A percentile compares a stretch with the other conserved stretches of the same genome.
phyloP scores from a whole-genome alignment of 2,113 vertebrate species.

The Etheostoma spectabile region DNA sequence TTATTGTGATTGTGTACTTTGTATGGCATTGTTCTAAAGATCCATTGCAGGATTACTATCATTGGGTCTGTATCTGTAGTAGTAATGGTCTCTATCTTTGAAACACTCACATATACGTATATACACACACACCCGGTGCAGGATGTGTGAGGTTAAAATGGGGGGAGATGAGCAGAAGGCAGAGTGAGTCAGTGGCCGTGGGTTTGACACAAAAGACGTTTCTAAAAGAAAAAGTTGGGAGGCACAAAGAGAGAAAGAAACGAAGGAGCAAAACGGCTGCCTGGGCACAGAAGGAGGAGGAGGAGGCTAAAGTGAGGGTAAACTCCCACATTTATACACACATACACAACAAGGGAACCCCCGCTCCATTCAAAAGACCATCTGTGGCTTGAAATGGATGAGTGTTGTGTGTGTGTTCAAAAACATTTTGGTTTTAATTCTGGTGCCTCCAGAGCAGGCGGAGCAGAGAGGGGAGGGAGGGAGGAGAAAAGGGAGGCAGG shows the following conservation, averaged over 20 bases:
- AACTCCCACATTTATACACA: slow-evolving; percentile 79
- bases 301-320: slow-evolving; percentile 64
- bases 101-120: not conserved
- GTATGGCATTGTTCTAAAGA: not conserved
- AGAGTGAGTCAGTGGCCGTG: slow-evolving; percentile 67
- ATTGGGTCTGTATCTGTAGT: not conserved
- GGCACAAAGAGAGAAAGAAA: slow-evolving; percentile 86
- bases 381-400: slow-evolving; percentile 88
- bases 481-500: slow-evolving; percentile 36
- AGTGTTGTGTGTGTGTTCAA: slow-evolving; percentile 73
- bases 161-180: slow-evolving; percentile 83
- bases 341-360: slow-evolving; percentile 75
- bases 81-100: slow-evolving; percentile 9
- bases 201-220: slow-evolving; percentile 79
- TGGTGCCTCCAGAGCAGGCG: slow-evolving; percentile 69
- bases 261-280: slow-evolving; percentile 80
- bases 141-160: slow-evolving; percentile 72
- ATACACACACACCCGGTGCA: slow-evolving; percentile 10
- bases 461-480: slow-evolving; percentile 64
- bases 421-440: slow-evolving; percentile 81
- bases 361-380: slow-evolving; percentile 85
- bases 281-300: slow-evolving; percentile 68
- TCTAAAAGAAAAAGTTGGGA: slow-evolving; percentile 74
- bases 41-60: not conserved
- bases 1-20: not conserved